Evolutionary conservation across 2,113 vertebrate genomes (phyloP).

Genomic region (Hippocampus guttulatus): DNA sequence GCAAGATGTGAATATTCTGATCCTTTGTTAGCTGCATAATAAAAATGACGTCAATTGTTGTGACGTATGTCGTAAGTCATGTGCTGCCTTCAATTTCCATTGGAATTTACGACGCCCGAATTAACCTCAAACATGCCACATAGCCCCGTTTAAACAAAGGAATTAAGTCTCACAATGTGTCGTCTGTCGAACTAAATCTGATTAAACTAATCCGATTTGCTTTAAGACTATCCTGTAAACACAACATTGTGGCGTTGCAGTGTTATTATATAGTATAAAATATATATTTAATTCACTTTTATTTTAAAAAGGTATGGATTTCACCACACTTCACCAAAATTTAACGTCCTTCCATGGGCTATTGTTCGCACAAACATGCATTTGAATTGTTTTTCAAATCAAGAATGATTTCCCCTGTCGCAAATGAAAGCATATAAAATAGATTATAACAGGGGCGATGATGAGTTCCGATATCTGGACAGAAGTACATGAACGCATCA

Average conservation of each 20-base stretch:
- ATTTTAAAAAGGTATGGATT: background rate
- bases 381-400: background rate
- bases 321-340: background rate
- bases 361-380: background rate
- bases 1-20: slow-evolving; percentile 11
- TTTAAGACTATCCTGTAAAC: slow-evolving; percentile 12
- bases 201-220: slow-evolving; percentile 33
- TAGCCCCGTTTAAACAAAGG: background rate
- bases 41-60: slow-evolving; percentile 47
- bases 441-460: background rate
- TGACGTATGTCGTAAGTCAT: slow-evolving; percentile 32
- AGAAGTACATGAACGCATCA: slow-evolving; percentile 43
- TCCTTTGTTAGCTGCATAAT: slow-evolving; percentile 54
- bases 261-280: background rate
- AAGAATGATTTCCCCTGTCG: background rate
- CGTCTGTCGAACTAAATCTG: slow-evolving; percentile 19
- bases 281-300: background rate
- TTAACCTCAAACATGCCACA: background rate
- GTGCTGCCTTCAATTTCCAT: slow-evolving; percentile 31
- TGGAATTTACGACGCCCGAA: background rate
- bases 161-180: slow-evolving; percentile 19
- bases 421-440: background rate
- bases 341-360: background rate
- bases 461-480: background rate
- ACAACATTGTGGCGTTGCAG: background rate